phyloP scores from a whole-genome alignment of 2,113 vertebrate species.

The Alethe castanea region DNA sequence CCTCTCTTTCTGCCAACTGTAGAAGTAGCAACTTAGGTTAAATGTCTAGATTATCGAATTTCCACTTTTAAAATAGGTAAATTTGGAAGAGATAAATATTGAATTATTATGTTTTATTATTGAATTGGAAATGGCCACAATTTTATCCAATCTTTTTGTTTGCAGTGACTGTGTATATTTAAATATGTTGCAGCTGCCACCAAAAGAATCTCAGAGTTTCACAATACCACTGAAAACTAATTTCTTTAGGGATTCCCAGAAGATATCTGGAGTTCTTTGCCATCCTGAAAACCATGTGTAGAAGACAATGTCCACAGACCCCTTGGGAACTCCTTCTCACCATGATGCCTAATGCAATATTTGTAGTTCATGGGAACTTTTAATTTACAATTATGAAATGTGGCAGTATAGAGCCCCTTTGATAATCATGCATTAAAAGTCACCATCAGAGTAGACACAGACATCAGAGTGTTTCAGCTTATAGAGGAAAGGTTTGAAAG shows the following conservation, averaged over 20 bases:
- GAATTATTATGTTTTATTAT: background rate
- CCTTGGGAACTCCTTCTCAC: background rate
- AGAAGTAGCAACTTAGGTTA: background rate
- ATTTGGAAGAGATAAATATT: background rate
- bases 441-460: background rate
- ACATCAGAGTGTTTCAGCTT: background rate
- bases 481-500: constrained; percentile 2
- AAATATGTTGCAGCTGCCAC: background rate
- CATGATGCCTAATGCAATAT: background rate
- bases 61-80: background rate
- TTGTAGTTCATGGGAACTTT: background rate
- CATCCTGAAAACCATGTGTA: background rate
- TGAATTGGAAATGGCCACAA: background rate
- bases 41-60: background rate
- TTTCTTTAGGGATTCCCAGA: background rate
- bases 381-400: background rate
- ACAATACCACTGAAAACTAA: background rate
- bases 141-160: background rate
- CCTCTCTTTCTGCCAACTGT: background rate
- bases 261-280: background rate
- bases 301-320: background rate
- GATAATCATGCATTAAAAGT: background rate
- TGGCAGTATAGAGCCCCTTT: background rate
- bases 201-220: background rate
- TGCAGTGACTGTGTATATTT: background rate